Base-by-base conservation (phyloP, 1,140 invertebrate genomes). In the Micrasema minimum region DNA sequence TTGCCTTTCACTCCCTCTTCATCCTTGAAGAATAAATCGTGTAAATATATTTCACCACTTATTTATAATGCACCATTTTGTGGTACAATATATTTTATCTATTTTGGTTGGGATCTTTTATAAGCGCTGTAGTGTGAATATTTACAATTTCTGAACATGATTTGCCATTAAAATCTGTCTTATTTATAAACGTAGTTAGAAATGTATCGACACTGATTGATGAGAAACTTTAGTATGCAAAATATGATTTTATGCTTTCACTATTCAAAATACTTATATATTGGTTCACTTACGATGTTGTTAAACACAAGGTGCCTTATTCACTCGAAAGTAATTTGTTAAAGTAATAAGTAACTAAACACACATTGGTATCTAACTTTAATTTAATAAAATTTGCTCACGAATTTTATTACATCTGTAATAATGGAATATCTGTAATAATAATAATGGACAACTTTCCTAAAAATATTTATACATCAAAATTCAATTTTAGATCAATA, bases 11-110 rank as follows among this genome's bases (percentile, higher is more conserved):
- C 16, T 38, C 14, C 18, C 35, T 38, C 53, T 38, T 55, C 12
- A 16, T 59, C 18, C 18, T 38, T 22, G 16, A 23, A 20, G 37
- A 23, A 41, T 41, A 35, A 59, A 41, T 23, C 37, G 10, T 59
- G 55, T 59, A 59, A 38, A 59, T 59, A 59, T 59, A 26, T 59
- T 59, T 22, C 55, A 59, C 35, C 55, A 59, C 55, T 59, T 41
- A 59, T 43, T 59, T 59, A 59, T 59, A 38, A 59, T 59, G 55
- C 55, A 59, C 55, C 55, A 41, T 59, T n/a, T 22, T 59, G 55
- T 59, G 55, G 55, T 59, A 59, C 55, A 59, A 59, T 41, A 59
- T 41, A 7, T 31, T 59, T 43, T 59, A 59, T 41, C 23, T 31
- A 31, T 55, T 55, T 55, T 35, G 26, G 14, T 55, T 14, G 51